A percentile compares a stretch with the other conserved stretches of the same genome.
Evolutionary conservation across 2,888 invertebrate genomes (phyloP).

Genomic region (Rhopalosiphum nymphaeae): DNA sequence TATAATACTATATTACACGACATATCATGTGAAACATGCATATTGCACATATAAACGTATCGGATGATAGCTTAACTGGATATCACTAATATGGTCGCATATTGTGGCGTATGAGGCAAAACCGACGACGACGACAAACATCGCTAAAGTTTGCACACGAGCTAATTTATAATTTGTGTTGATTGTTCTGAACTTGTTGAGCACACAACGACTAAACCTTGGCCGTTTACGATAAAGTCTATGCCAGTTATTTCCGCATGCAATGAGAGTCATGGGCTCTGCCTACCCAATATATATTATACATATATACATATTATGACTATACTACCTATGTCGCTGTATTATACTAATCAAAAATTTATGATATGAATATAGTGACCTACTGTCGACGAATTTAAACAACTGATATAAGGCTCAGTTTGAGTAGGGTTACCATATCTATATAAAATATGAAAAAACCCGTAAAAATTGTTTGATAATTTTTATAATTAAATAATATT

Average conservation of each 20-base stretch:
- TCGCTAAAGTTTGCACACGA: background rate
- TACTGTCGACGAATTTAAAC: background rate
- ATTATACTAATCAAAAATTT: background rate
- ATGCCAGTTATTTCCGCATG: background rate
- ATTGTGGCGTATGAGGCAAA: background rate
- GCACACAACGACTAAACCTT: conserved; percentile 28
- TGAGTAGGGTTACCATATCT: background rate
- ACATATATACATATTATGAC: background rate
- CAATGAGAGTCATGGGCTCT: background rate
- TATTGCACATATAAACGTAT: background rate
- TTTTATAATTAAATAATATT: background rate
- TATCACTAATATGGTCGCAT: background rate
- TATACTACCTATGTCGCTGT: background rate
- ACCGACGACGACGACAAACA: conserved; percentile 25
- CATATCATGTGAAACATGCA: background rate
- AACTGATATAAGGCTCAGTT: background rate
- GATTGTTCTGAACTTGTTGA: conserved; percentile 52
- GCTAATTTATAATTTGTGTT: conserved; percentile 50
- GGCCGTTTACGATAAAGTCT: background rate
- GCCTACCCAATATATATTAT: background rate
- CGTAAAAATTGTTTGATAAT: background rate
- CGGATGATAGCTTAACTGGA: background rate
- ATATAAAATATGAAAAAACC: background rate
- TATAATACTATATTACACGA: background rate
- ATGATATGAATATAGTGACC: background rate